These are phyloP conservation scores for Andricus grossulariae DNA, from an alignment of 1,140 invertebrate genomes.

Conservation along the genomic window DNA sequence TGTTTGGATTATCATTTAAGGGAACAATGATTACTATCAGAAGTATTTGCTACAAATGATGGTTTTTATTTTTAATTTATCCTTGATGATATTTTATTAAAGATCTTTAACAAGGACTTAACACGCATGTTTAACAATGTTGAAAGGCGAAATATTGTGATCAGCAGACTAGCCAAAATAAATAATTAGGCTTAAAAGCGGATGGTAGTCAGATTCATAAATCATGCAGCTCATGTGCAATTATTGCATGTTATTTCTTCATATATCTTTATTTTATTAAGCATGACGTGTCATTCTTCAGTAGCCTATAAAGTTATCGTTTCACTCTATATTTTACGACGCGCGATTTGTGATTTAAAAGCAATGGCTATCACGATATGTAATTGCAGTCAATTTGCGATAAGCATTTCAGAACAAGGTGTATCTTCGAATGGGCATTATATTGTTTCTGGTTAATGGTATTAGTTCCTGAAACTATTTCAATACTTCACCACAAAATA, in stretches of 20 bases:
- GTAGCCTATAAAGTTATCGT: background rate
- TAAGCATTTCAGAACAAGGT: background rate
- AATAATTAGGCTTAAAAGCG: background rate
- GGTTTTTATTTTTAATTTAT: too few relatives aligned
- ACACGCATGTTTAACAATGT: background rate
- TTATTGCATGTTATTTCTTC: conserved; percentile 20
- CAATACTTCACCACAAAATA: too few relatives aligned
- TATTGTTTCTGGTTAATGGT: too few relatives aligned
- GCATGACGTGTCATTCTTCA: conserved; percentile 9
- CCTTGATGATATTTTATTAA: too few relatives aligned
- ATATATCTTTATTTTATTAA: conserved; percentile 6
- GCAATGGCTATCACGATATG: background rate
- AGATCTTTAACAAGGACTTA: too few relatives aligned
- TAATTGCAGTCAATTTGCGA: background rate
- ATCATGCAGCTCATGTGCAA: background rate
- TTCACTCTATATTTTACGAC: background rate
- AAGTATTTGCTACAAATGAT: too few relatives aligned
- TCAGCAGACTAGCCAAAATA: background rate
- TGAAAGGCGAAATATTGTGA: background rate
- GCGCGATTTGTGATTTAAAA: conserved; percentile 4
- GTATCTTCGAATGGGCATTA: background rate
- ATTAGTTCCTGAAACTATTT: too few relatives aligned
- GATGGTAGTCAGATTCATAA: background rate
- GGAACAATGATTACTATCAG: too few relatives aligned
- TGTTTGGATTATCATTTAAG: too few relatives aligned